Conservation (phyloP, 1,140 invertebrate genomes). For the Ceratoteleas bidentatus region DNA sequence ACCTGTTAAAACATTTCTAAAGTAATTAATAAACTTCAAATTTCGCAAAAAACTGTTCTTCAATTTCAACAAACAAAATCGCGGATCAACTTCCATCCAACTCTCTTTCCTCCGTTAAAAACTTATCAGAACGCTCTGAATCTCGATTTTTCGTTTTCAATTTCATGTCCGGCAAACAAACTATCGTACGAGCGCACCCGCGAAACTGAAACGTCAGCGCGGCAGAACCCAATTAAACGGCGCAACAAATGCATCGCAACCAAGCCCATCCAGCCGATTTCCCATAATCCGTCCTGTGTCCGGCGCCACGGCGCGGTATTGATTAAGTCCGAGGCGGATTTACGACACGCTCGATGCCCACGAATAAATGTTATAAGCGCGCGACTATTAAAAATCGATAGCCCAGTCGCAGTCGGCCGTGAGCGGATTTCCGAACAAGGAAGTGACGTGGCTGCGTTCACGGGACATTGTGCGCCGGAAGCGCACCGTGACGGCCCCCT, state of each 20-base stretch:
- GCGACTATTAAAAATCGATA: slow-evolving; percentile 59
- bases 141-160: too few species aligned
- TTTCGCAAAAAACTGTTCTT: too few species aligned
- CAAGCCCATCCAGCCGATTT: slow-evolving; percentile 2
- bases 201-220: too few species aligned
- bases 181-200: too few species aligned
- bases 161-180: too few species aligned
- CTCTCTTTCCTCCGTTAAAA: too few species aligned
- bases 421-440: slow-evolving; percentile 61
- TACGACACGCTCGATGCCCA: slow-evolving; percentile 42
- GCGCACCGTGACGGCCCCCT: slow-evolving; percentile 42
- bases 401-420: slow-evolving; percentile 41
- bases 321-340: slow-evolving; percentile 44
- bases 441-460: slow-evolving; percentile 20
- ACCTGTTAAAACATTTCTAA: too few species aligned
- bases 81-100: too few species aligned
- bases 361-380: slow-evolving; percentile 51
- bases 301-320: slow-evolving; percentile 1
- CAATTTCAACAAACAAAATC: too few species aligned
- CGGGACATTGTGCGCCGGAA: slow-evolving; percentile 57
- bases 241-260: slow-evolving; percentile 13
- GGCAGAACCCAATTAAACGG: not conserved
- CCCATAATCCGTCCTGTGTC: slow-evolving; percentile 4
- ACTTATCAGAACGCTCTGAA: too few species aligned
- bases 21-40: too few species aligned